Base-by-base conservation (phyloP, 2,888 invertebrate species). In the Pristionchus exspectatus region DNA sequence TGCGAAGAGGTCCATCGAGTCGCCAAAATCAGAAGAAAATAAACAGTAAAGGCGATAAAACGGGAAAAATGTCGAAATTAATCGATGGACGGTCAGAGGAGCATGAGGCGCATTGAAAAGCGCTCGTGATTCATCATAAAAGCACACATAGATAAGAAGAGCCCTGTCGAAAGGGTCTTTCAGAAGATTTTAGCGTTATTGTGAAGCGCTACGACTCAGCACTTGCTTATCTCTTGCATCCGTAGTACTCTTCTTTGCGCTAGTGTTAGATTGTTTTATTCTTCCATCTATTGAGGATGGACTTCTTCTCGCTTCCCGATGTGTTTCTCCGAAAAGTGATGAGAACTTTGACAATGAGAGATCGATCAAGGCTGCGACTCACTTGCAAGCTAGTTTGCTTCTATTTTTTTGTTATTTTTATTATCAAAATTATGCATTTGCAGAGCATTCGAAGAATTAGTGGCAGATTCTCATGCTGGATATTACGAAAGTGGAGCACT, bases 401-500 rank as follows among this genome's bases (percentile, higher is more conserved):
- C 12, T n/a, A 14, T 27, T 30, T 27, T 69, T 27, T 14, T 30
- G 7, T 69, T 27, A 3, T 69, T 1, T 69, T 1, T 69, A 30
- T 69, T 14, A 10, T 9, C 7, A 18, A 14, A 10, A 24, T n/a
- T 2, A 24, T 2, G 16, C 3, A n/a, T 66, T 66, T 69, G 12
- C 69, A 69, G 69, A 14, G 69, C 69, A 7, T 69, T 69, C 69
- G 69, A 69, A 27, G 10, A 30, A 30, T 9, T 69, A 9, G 69
- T 69, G 30, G 69, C 69, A 7, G 69, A 69, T 30, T 69, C 69
- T 27, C 69, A 69, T 69, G 69, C 69, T 27, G 69, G 59, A 59
- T 14, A 59, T 59, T 59, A 21, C 21, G 59, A 59, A 59, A 44
- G 44, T 44, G 44, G 44, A 44, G 44, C 4, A 44, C 44, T 44